These are phyloP conservation scores for Oryzaephilus surinamensis DNA, from an alignment of 1,140 invertebrate species.

Conservation along the genomic window DNA sequence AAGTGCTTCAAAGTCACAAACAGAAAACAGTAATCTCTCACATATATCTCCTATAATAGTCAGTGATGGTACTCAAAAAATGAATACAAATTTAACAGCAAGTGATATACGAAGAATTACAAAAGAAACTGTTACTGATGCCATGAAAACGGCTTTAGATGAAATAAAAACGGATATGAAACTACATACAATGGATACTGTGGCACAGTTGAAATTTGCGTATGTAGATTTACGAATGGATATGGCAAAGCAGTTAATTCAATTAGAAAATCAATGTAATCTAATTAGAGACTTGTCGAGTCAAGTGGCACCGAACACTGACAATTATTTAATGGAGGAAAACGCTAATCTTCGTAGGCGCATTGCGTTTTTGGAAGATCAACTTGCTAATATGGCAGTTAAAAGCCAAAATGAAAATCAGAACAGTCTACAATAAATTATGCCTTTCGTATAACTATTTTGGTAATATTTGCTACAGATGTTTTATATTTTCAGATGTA, in stretches of 20 bases:
- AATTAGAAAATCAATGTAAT: slow-evolving; percentile 6
- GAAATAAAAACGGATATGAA: slow-evolving; percentile 8
- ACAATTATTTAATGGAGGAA: not conserved
- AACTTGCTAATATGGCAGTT: too few species aligned
- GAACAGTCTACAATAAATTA: too few species aligned
- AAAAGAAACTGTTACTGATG: not conserved
- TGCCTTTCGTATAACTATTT: too few species aligned
- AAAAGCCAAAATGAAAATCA: too few species aligned
- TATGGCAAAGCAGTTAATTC: slow-evolving; percentile 3
- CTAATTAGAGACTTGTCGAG: not conserved
- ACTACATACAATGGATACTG: not conserved
- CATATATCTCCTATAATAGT: not conserved
- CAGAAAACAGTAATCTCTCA: not conserved
- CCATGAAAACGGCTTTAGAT: not conserved
- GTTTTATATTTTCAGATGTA: too few species aligned
- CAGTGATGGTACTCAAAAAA: not conserved
- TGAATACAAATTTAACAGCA: not conserved
- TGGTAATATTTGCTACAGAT: too few species aligned
- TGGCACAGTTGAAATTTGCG: not conserved
- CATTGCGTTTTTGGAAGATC: slow-evolving; percentile 2
- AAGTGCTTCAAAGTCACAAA: not conserved
- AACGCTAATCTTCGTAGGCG: slow-evolving; percentile 1
- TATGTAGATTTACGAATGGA: slow-evolving; percentile 4
- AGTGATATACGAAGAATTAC: not conserved
- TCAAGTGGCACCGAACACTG: slow-evolving; percentile 1